These are phyloP conservation scores for Nematostella vectensis DNA, from an alignment of 92 coral and sea anemone species.

Conservation along the genomic window DNA sequence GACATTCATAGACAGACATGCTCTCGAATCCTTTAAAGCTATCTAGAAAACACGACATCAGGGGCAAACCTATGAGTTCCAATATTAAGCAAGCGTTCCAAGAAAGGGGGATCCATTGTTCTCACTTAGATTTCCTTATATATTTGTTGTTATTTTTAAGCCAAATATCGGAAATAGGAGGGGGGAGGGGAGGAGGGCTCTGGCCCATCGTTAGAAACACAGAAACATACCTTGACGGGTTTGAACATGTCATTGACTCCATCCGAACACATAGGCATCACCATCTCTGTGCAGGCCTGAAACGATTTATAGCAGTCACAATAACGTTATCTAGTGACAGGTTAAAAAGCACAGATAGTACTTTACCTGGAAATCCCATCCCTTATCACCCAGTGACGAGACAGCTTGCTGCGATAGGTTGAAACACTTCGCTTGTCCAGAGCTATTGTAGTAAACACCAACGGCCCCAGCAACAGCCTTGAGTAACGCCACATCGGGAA, in stretches of 20 bases:
- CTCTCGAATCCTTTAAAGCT: too few species aligned
- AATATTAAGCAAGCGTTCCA: neutral
- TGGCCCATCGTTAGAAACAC: too few species aligned
- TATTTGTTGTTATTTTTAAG: too few species aligned
- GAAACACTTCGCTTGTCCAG: constrained; percentile 81
- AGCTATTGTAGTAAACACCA: constrained; percentile 85
- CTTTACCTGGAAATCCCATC: constrained; percentile 90
- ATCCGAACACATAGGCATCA: constrained; percentile 91
- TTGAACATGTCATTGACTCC: constrained; percentile 88
- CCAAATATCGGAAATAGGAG: too few species aligned
- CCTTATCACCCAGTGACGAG: constrained; percentile 85
- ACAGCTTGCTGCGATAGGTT: constrained; percentile 88
- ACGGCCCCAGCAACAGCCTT: constrained; percentile 64
- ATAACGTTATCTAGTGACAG: neutral
- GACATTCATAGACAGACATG: too few species aligned
- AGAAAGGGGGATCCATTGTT: too few species aligned
- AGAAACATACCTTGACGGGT: constrained; percentile 51
- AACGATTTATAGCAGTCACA: neutral
- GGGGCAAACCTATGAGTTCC: neutral
- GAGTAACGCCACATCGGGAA: constrained; percentile 61
- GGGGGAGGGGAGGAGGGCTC: too few species aligned
- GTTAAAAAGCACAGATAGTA: neutral
- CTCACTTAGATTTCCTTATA: too few species aligned
- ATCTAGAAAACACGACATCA: too few species aligned
- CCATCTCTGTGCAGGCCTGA: constrained; percentile 99